phyloP scores from a whole-genome alignment of 1,140 invertebrate genomes.

The Notospermus geniculatus region DNA sequence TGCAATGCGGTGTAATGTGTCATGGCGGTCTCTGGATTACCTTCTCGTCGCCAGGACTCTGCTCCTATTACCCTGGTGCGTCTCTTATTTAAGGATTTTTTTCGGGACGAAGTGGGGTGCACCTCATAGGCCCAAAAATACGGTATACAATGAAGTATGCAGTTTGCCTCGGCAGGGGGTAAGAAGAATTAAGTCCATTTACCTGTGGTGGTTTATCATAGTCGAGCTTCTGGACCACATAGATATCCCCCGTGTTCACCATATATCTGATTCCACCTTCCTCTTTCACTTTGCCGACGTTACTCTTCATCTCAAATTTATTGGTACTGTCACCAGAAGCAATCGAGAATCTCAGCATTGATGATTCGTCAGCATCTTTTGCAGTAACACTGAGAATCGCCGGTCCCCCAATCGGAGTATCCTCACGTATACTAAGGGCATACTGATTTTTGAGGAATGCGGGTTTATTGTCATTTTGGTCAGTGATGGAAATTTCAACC shows the following conservation, averaged over 20 bases:
- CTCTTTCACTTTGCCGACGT: conserved; percentile 73
- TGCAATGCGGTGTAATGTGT: no score
- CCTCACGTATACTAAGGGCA: conserved; percentile 94
- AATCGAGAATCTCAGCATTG: conserved; percentile 97
- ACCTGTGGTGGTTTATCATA: conserved; percentile 73
- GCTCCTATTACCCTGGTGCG: no score
- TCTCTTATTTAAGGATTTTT: no score
- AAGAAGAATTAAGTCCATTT: no score
- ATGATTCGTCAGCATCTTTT: conserved; percentile 95
- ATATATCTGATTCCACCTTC: no score
- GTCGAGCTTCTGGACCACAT: conserved; percentile 88
- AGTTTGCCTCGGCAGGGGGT: no score
- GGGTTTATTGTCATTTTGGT: conserved; percentile 97
- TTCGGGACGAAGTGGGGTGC: no score
- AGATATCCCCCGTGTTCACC: conserved; percentile 62
- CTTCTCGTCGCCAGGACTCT: no score
- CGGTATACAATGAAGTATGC: no score
- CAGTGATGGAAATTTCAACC: conserved; percentile 85
- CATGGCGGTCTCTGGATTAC: no score
- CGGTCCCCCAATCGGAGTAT: conserved; percentile 94
- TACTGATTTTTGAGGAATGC: conserved; percentile 95
- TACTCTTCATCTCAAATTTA: conserved; percentile 94
- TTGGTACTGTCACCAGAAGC: conserved; percentile 97
- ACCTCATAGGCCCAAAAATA: no score
- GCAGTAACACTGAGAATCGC: conserved; percentile 90